phyloP scores from a whole-genome alignment of 2,888 invertebrate species.

The Apodemia duryi region DNA sequence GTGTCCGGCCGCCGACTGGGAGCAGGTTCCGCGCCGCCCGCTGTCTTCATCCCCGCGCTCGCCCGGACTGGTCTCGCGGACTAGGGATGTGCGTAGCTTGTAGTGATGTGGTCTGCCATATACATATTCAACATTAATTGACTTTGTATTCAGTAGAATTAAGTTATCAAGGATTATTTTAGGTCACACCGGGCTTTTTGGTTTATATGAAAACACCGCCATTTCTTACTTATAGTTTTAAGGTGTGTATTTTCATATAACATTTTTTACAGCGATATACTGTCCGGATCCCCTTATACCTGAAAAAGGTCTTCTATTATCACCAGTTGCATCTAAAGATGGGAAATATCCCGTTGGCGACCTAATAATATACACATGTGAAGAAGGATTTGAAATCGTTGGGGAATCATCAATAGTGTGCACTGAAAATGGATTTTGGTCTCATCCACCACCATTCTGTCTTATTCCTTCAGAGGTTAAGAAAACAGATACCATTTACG shows the following conservation, averaged over 20 bases:
- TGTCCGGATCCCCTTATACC: slow-evolving; percentile 88
- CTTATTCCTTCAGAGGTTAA: slow-evolving; percentile 52
- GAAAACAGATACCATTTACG: slow-evolving; percentile 58
- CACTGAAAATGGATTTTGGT: slow-evolving; percentile 93
- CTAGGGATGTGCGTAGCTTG: no score
- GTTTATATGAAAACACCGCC: no score
- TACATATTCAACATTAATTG: no score
- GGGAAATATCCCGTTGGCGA: slow-evolving; percentile 88
- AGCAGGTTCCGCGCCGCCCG: no score
- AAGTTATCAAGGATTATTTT: no score
- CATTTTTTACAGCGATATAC: slow-evolving; percentile 83
- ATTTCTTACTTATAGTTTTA: no score
- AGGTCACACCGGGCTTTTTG: no score
- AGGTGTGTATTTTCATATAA: not conserved
- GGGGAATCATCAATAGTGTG: slow-evolving; percentile 92
- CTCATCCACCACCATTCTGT: slow-evolving; percentile 91
- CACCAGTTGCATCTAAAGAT: slow-evolving; percentile 50
- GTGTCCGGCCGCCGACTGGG: no score
- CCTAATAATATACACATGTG: slow-evolving; percentile 85
- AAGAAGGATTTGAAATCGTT: slow-evolving; percentile 52
- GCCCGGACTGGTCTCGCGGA: no score
- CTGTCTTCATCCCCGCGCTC: no score
- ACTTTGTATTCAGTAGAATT: no score
- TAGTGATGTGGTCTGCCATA: no score
- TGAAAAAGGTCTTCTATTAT: slow-evolving; percentile 81